phyloP scores from a whole-genome alignment of 23 tunicate species.

The Styela plicata region DNA sequence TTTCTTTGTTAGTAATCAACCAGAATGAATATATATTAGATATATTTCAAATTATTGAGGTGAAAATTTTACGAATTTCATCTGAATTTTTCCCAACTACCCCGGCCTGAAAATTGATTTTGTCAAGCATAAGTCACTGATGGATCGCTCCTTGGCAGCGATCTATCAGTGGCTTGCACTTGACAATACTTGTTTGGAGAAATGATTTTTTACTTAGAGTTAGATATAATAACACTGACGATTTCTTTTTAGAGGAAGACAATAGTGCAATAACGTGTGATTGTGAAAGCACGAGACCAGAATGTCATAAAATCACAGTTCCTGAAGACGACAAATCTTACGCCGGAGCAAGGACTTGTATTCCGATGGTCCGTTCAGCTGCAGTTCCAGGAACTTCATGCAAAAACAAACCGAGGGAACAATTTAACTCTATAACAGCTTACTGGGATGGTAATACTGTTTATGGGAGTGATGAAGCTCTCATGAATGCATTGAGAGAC shows the following conservation, averaged over 20 bases:
- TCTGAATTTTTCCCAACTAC: no score
- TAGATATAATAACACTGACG: no score
- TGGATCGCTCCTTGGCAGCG: no score
- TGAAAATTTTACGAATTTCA: no score
- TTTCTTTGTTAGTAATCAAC: no score
- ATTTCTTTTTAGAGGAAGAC: constrained; percentile 50
- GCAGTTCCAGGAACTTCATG: constrained; percentile 38
- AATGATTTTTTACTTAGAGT: no score
- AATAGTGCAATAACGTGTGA: constrained; percentile 38
- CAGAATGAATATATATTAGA: no score
- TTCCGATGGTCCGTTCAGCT: constrained; percentile 40
- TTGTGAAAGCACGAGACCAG: constrained; percentile 42
- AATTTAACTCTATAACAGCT: constrained; percentile 46
- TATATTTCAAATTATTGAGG: no score
- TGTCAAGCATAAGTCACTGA: no score
- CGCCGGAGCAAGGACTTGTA: constrained; percentile 32
- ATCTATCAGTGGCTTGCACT: no score
- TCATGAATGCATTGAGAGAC: constrained; percentile 32
- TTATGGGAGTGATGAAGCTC: constrained; percentile 43
- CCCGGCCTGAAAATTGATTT: no score
- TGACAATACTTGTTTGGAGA: no score
- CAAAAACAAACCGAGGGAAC: constrained; percentile 39
- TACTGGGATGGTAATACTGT: constrained; percentile 66
- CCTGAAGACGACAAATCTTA: constrained; percentile 49
- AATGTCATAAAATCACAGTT: constrained; percentile 56